These are phyloP conservation scores for Autographa gamma DNA, from an alignment of 2,888 invertebrate species.

Conservation along the genomic window DNA sequence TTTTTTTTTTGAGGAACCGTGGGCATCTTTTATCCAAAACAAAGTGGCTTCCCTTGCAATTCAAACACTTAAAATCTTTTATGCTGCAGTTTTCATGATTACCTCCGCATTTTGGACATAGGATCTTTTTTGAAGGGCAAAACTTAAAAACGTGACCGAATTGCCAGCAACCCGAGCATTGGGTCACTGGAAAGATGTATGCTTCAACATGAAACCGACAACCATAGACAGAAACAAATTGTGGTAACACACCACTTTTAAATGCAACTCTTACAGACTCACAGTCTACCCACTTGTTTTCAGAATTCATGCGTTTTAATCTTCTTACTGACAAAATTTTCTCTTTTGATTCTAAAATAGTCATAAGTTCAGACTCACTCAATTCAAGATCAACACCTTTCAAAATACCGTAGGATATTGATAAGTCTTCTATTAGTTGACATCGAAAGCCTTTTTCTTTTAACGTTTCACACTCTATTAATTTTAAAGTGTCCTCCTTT, in stretches of 20 bases:
- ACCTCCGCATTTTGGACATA: conserved; percentile 24
- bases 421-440: too few species aligned
- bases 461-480: too few species aligned
- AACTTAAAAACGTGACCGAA: conserved; percentile 22
- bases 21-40: conserved; percentile 12
- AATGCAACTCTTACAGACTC: conserved; percentile 32
- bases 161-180: conserved; percentile 32
- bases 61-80: conserved; percentile 11
- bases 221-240: conserved; percentile 27
- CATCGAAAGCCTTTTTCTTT: too few species aligned
- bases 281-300: conserved; percentile 36
- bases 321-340: conserved; percentile 24
- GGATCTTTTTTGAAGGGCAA: conserved; percentile 23
- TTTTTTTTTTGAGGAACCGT: conserved; percentile 12
- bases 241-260: conserved; percentile 21
- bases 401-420: too few species aligned
- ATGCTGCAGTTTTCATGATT: conserved; percentile 13
- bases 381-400: too few species aligned
- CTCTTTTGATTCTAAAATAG: too few species aligned
- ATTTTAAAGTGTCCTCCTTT: too few species aligned
- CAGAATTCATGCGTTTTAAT: conserved; percentile 19
- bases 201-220: conserved; percentile 24
- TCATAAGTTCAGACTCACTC: too few species aligned
- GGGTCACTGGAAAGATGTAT: conserved; percentile 37
- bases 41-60: conserved; percentile 10